Evolutionary conservation across 2,888 invertebrate genomes (phyloP), one percentile per base, ranked within the genome.

Genomic region (Balanococcus diminutus): DNA sequence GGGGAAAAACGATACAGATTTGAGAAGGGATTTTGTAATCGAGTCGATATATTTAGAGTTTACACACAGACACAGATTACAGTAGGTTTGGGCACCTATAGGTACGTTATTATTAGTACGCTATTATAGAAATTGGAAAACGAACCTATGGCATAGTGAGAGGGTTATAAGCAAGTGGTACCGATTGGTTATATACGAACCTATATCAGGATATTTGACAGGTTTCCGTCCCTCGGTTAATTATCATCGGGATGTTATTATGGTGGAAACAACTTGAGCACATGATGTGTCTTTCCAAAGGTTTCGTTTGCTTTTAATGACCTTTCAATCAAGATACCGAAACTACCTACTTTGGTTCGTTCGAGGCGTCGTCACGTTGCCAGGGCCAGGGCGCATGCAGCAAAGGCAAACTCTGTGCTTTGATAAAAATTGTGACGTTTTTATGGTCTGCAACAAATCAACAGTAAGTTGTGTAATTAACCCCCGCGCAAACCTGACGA

Each of bases 181-280:
- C 11, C 46, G 82, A 56, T 51, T 28, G 82, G 82, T 31, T 82
- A 51, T 81, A 56, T 19, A 82, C 51, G 42, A 85, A 85, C 85
- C 85, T 85, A 85, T 42, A 79, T 85, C 79, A 85, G 85, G n/a
- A 85, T 75, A 85, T 85, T 85, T 85, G 85, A 85, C 85, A 85
- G 85, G 85, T 75, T 85, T 85, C 85, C 85, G 79, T 85, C 85
- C 82, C 31, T 75, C 51, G 79, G 85, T 75, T 85, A 85, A 85
- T 85, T 85, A 85, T 79, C 85, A 75, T 42, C 46, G 85, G 46
- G 75, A 85, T 85, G 85, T 85, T 85, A 79, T 79, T 75, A 79
- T 79, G 28, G 75, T 46, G 19, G 36, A 82, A 82, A 82, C 51
- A 82, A 82, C 82, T 82, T 56, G 42, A 79, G 85, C 75, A 85